Base-by-base conservation (phyloP, 2,113 vertebrate genomes). In the Poicephalus gulielmi region DNA sequence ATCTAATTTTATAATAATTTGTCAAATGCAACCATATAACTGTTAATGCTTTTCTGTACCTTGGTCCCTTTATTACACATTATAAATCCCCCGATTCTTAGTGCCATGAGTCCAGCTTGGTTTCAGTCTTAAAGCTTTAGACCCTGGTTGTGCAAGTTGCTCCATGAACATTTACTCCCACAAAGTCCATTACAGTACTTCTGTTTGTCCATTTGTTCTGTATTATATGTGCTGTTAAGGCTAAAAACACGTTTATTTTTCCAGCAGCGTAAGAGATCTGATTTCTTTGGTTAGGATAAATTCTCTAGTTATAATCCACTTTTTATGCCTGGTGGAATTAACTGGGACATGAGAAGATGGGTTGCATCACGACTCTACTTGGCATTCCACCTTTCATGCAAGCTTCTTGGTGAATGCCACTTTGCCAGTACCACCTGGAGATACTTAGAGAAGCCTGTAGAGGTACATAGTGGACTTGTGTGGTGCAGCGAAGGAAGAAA, bases 331-430 rank as follows among this genome's bases (percentile, higher is more conserved):
- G 31, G 13, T 76, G 57, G 44, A 37, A 43, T 86, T 66, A 69
- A 35, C 6, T 83, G 63, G 50, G 35, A 37, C 23, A 6, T 7
- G 47, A 68, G 83, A 67, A 64, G 57, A 52, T 43, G 70, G 31
- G 49, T 53, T 90, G 63, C 9, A 6, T 33, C 66, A 5, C 0
- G 0, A 49, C n/a, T 69, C n/a, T 53, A 0, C 33, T 67, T 82
- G 15, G 7, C 0, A 1, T 70, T 49, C 2, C 4, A 17, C 35
- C 60, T 75, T 41, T 31, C 31, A 5, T 1, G 4, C 10, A 11
- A 47, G 23, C 69, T 20, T 70, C 80, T 73, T 33, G 2, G 25
- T 20, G 27, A 30, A 5, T 1, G 1, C 41, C 9, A 0, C 23
- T 62, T 49, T 39, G 30, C 35, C 17, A 17, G 2, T 49, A 17